Evolutionary conservation across 2,888 invertebrate genomes (phyloP).

Genomic region (Junonia oenone): DNA sequence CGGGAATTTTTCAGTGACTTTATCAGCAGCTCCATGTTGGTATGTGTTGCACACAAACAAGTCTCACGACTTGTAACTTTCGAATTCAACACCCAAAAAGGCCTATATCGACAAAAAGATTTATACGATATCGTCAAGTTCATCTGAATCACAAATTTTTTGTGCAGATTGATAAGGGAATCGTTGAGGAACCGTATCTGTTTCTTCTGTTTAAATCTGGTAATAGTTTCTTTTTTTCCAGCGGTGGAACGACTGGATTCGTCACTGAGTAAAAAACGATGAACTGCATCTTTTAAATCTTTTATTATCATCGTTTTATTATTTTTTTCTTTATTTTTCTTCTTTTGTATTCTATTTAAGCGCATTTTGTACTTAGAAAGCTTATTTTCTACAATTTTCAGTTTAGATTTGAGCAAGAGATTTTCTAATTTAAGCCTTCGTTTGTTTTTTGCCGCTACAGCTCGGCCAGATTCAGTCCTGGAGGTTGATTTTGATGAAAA

Average conservation of each 20-base stretch:
- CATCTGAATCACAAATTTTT: background rate
- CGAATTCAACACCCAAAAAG: background rate
- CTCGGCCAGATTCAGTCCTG: background rate
- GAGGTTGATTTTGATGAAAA: too few species aligned
- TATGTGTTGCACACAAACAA: background rate
- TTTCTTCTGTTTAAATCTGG: slow-evolving; percentile 12
- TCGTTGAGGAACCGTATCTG: slow-evolving; percentile 14
- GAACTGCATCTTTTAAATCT: background rate
- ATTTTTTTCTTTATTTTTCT: background rate
- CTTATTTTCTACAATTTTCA: background rate
- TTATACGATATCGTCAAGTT: slow-evolving; percentile 7
- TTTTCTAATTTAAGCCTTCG: background rate
- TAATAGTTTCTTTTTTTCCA: background rate
- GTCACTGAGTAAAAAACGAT: background rate
- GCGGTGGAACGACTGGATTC: background rate
- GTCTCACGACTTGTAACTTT: background rate
- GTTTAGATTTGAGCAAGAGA: background rate
- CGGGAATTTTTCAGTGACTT: background rate
- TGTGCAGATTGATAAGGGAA: background rate
- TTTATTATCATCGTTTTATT: too few species aligned
- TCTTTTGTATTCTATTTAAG: background rate
- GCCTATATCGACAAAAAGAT: slow-evolving; percentile 5
- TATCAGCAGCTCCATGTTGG: background rate
- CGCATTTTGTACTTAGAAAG: background rate
- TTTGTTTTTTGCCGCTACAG: background rate